Conservation (phyloP, 2,113 vertebrate genomes). For the Felis chaus region DNA sequence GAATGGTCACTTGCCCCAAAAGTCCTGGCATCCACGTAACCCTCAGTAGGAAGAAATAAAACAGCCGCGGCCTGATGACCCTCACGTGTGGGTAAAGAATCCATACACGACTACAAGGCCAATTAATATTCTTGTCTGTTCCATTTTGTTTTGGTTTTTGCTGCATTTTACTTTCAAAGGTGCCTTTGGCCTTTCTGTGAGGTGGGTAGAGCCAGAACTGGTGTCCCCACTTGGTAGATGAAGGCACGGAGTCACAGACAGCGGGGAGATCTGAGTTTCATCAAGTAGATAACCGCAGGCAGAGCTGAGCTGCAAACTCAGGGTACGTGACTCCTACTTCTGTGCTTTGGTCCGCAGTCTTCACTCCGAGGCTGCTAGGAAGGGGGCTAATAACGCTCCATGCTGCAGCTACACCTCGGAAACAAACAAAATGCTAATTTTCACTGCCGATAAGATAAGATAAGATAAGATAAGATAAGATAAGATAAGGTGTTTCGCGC, state of each 20-base stretch:
- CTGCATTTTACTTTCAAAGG: neutral
- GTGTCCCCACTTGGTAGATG: neutral
- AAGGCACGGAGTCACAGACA: neutral
- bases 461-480: too few species aligned
- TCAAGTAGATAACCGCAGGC: too few species aligned
- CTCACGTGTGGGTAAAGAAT: neutral
- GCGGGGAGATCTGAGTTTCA: neutral
- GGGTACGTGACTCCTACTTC: accelerated
- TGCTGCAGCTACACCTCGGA: neutral
- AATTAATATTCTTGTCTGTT: neutral
- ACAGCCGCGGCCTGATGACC: neutral
- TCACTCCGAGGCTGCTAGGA: neutral
- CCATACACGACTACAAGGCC: too few species aligned
- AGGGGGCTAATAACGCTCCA: neutral
- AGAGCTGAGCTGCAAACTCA: neutral
- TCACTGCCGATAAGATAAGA: neutral
- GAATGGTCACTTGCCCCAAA: neutral
- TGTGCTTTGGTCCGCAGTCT: neutral
- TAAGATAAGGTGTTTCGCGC: accelerated
- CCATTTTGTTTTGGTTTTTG: neutral
- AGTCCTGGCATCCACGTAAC: neutral
- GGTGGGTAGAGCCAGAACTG: neutral
- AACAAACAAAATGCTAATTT: neutral
- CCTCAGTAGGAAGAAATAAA: neutral
- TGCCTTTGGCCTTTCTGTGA: neutral